Base-by-base conservation (phyloP, 2,888 invertebrate genomes). In the Sphaerophoria rueppellii region DNA sequence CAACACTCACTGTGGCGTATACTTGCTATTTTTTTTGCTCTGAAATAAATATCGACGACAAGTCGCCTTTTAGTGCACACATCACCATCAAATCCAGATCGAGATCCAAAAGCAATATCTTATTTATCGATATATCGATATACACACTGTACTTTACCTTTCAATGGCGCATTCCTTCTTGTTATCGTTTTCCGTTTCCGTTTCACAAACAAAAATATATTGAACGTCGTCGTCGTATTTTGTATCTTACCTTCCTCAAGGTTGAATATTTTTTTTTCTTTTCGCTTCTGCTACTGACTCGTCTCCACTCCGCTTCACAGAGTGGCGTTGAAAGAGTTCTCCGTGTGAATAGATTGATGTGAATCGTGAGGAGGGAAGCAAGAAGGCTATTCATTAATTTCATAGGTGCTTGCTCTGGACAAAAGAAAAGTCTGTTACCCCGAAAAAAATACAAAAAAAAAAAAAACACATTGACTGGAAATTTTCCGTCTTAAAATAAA, bases 401-500 rank as follows among this genome's bases (percentile, higher is more conserved):
- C 24, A 3, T 34, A 63, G 61, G 35, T 65, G 32, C 12, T 16
- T 7, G 7, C 46, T 63, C 16, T 63, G 24, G 32, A 40, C 52
- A 54, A 67, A 67, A 37, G 37, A 37, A 50, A 52, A 67, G 43
- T 43, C 43, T 11, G 34, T 48, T 14, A 67, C 4, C 43, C 24
- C 24, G 9, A 43, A 43, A 43, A 43, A 43, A 43, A 9, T 9
- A 43, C 40, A 43, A 43, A 43, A 43, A 55, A 54, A n/a, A 24
- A 61, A 46, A 75, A 58, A 46, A 60, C 52, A 63, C 48, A 77
- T 78, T 78, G 77, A 71, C 71, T 78, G 48, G 71, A 72, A 63
- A 78, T 65, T 72, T 72, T 72, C 65, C 50, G 57, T 71, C 65
- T 67, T 63, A 50, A 63, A 63, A 46, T 71, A 70, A 70, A 70